Conservation (phyloP, 2,113 vertebrate species). For the Electrona antarctica region DNA sequence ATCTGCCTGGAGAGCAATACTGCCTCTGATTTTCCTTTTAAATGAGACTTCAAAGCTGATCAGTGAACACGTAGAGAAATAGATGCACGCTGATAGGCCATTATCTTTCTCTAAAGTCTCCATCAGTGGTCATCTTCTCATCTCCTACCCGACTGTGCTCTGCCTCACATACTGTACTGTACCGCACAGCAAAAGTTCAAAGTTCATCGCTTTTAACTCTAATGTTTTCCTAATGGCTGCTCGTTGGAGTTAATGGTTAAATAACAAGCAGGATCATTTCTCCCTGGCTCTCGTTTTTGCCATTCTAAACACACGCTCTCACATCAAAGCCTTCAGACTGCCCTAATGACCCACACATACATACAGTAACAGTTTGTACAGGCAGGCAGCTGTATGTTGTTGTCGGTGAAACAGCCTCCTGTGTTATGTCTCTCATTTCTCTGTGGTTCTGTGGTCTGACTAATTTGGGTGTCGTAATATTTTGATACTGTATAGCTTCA, state of each 20-base stretch:
- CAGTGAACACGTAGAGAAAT: constrained; percentile 12
- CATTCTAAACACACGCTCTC: constrained; percentile 59
- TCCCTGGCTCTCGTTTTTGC: constrained; percentile 57
- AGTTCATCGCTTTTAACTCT: constrained; percentile 68
- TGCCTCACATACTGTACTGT: constrained; percentile 25
- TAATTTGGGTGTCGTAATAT: neutral
- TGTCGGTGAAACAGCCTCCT: neutral
- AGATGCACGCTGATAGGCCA: constrained; percentile 13
- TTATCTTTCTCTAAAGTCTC: constrained; percentile 48
- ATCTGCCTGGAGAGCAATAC: neutral
- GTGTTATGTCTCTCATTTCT: too few species aligned
- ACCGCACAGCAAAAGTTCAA: constrained; percentile 59
- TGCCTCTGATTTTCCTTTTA: constrained; percentile 27
- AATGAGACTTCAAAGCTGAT: constrained; percentile 41
- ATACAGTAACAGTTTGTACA: constrained; percentile 36
- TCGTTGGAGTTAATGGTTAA: constrained; percentile 74
- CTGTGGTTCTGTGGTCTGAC: neutral
- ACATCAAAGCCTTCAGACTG: constrained; percentile 65
- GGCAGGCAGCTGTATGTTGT: constrained; percentile 30
- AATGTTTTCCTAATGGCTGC: constrained; percentile 73
- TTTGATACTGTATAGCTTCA: neutral
- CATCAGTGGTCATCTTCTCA: constrained; percentile 43
- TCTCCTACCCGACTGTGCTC: constrained; percentile 35
- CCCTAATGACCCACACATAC: constrained; percentile 32
- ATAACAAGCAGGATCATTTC: constrained; percentile 58